A percentile compares a stretch with the other conserved stretches of the same genome.
Conservation (phyloP, 1,140 invertebrate species). For the Gerris buenoi region DNA sequence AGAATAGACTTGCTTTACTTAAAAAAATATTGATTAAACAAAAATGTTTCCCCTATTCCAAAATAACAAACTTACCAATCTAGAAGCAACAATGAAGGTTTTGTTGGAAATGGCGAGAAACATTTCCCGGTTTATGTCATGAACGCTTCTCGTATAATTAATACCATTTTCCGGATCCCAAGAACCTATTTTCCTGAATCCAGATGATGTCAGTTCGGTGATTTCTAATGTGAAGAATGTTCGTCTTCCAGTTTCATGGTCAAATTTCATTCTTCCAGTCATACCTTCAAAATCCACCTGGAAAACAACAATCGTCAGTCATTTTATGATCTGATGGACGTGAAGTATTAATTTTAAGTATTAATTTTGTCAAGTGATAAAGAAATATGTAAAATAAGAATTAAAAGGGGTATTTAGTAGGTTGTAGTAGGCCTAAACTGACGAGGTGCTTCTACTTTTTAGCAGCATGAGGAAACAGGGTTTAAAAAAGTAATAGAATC, state of each 20-base stretch:
- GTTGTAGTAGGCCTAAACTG: too few relatives aligned
- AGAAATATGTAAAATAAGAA: too few relatives aligned
- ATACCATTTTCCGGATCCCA: slow-evolving; percentile 42
- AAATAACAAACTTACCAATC: slow-evolving; percentile 32
- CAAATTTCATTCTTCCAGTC: slow-evolving; percentile 62
- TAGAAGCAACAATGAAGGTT: slow-evolving; percentile 33
- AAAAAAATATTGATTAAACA: too few relatives aligned
- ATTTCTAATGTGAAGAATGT: slow-evolving; percentile 58
- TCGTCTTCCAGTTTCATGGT: slow-evolving; percentile 48
- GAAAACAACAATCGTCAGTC: slow-evolving; percentile 18
- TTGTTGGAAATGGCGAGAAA: slow-evolving; percentile 33
- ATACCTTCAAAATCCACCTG: slow-evolving; percentile 46
- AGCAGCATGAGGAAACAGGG: too few relatives aligned
- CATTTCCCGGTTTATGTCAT: slow-evolving; percentile 31
- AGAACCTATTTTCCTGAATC: slow-evolving; percentile 42
- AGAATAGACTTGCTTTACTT: too few relatives aligned
- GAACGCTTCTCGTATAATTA: slow-evolving; percentile 29
- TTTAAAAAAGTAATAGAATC: too few relatives aligned
- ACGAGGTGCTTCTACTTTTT: too few relatives aligned
- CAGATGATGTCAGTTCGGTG: slow-evolving; percentile 46
- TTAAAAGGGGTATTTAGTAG: too few relatives aligned
- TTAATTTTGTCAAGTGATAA: too few relatives aligned
- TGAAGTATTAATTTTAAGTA: too few relatives aligned
- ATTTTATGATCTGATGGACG: too few relatives aligned
- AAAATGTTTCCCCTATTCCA: too few relatives aligned